Evolutionary conservation across 1,140 invertebrate species (phyloP), one percentile per base, ranked within the genome.

Genomic region (Pseudomyrmex sp.): DNA sequence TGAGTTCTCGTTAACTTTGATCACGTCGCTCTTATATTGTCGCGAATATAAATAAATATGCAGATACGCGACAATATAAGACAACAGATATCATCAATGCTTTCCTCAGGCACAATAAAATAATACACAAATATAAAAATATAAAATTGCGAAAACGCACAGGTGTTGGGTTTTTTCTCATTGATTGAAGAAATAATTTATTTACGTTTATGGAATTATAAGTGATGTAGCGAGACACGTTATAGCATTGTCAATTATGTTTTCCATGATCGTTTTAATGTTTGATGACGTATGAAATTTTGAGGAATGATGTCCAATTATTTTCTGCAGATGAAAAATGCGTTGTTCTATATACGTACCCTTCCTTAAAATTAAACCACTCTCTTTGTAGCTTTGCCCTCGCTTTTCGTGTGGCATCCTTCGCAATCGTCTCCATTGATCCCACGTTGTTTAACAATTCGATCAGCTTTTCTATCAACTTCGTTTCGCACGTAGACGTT

Each of bases 381-480:
- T 94, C 93, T 20, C 88, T 91, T 23, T 91, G 89, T 3, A 94
- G 82, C 35, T 93, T 94, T 13, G 74, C 84, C 82, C 86, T 91
- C 0, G 92, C 90, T 74, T 85, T 92, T 58, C 76, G 91, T 44
- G 79, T 90, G 0, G 91, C 85, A 44, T 91, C 90, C n/a, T 88
- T 91, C 13, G 93, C 84, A 48, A 50, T 35, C 1, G 82, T 58
- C 61, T 93, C 93, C 4, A 89, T 86, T 23, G 86, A 63, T 83
- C 92, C 89, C 15, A 94, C 54, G n/a, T 89, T 85, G 3, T 75
- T 72, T 46, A 90, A 80, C 44, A 94, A 77, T 12, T 84, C 73
- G n/a, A 82, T 89, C 62, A 94, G 59, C 68, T 85, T 91, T 44
- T 86, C 87, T 20, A 92, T 65, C 12, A 94, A 84, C 15, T 87